Conservation (phyloP, 2,113 vertebrate species). For the Sitta europaea region DNA sequence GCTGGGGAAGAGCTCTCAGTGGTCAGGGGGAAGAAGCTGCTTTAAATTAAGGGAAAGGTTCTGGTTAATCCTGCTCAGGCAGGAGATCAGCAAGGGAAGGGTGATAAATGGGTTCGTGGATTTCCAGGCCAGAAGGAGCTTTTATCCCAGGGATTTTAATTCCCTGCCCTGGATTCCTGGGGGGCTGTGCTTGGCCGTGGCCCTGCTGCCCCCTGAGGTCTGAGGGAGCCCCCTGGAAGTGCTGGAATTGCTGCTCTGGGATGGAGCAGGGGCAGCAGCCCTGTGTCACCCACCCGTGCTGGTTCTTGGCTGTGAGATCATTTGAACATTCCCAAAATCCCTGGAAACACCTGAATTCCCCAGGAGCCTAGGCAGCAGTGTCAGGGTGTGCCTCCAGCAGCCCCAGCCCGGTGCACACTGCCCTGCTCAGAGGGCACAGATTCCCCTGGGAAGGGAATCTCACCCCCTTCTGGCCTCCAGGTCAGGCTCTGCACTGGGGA, state of each 20-base stretch:
- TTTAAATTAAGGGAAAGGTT: background rate
- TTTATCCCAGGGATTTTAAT: background rate
- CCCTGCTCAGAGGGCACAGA: background rate
- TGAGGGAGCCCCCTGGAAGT: background rate
- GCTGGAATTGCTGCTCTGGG: background rate
- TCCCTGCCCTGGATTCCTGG: background rate
- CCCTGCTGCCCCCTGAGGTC: background rate
- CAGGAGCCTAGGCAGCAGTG: no score
- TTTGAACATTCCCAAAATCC: no score
- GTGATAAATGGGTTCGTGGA: background rate
- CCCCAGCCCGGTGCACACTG: fast-evolving
- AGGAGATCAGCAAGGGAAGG: background rate
- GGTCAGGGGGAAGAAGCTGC: background rate
- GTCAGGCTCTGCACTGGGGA: no score
- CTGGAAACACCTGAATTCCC: fast-evolving
- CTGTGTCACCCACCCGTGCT: fast-evolving
- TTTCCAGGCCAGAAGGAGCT: background rate
- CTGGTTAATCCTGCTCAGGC: background rate
- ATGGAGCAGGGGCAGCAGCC: fast-evolving
- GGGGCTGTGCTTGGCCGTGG: fast-evolving
- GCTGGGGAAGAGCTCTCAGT: fast-evolving
- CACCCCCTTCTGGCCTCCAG: background rate
- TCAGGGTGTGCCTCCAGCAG: background rate
- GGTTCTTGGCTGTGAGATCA: fast-evolving
- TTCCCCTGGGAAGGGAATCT: fast-evolving